Base-by-base conservation (phyloP, 2,113 vertebrate species). In the Psilopogon haemacephalus region DNA sequence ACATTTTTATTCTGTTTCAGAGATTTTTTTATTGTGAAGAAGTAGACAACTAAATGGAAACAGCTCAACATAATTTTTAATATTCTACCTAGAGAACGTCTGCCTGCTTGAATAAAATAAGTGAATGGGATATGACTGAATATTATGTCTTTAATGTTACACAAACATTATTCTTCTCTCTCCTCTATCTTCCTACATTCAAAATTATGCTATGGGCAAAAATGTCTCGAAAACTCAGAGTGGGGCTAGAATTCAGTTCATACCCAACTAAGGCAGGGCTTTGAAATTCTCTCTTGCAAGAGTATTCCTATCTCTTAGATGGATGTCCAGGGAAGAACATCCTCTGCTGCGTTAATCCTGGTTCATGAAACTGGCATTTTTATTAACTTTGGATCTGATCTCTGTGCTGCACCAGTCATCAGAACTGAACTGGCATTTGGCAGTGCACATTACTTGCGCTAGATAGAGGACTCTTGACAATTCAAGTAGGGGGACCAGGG, bases 1-100 rank as follows among this genome's bases (percentile, higher is more conserved):
- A 4, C 65, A 86, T 89, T 96, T 96, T 94, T 38, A 27, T 87
- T 95, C 62, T 83, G 59, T 69, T 95, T 93, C 81, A 89, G 94
- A 27, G 50, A n/a, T 21, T 73, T 86, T 69, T 83, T 83, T 93
- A 75, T 42, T 9, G 23, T 64, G 48, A 83, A 82, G 56, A 84
- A 35, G 13, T 52, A 94, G 71, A 68, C 14, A 76, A n/a, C 6
- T 70, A 52, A 8, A 23, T 48, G 30, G 46, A 86, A 56, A 88
- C 76, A 69, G 28, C 7, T 6, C 15, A 46, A 5, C 1, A 46
- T 48, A 12, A 27, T 60, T 71, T 71, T 71, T 21, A 70, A 24
- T 71, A 73, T 23, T 69, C 17, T 38, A 56, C 17, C 21, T 80
- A 26, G 42, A 86, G 78, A 85, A 84, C 65, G 30, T 55, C 50